Conservation (phyloP, 2,888 invertebrate species). For the Diplazon laetatorius region DNA sequence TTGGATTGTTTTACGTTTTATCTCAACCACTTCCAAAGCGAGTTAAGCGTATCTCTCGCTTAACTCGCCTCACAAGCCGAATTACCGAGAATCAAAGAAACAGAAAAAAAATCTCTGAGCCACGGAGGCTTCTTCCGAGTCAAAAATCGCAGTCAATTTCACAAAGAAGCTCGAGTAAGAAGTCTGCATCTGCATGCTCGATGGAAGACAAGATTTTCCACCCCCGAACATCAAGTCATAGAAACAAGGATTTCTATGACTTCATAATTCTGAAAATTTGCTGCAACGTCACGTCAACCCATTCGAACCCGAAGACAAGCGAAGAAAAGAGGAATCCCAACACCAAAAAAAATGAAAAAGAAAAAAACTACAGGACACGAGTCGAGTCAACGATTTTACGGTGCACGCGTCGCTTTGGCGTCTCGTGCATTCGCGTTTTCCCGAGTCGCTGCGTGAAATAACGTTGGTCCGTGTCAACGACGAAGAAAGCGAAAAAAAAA, state of each 20-base stretch:
- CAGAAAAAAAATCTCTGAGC: conserved; percentile 48
- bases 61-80: conserved; percentile 24
- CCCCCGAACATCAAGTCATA: too few species aligned
- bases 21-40: conserved; percentile 42
- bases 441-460: too few species aligned
- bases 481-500: conserved; percentile 19
- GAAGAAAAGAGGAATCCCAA: too few species aligned
- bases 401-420: conserved; percentile 11
- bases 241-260: too few species aligned
- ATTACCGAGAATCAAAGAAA: conserved; percentile 6
- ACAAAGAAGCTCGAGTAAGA: conserved; percentile 67
- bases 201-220: neutral
- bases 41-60: conserved; percentile 26
- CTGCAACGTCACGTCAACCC: too few species aligned
- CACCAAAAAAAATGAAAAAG: conserved; percentile 33
- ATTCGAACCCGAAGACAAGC: too few species aligned
- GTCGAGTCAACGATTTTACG: conserved; percentile 4
- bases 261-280: too few species aligned
- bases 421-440: too few species aligned
- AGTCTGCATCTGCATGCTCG: conserved; percentile 66
- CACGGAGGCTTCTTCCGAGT: conserved; percentile 68
- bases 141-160: conserved; percentile 72
- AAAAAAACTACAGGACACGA: neutral
- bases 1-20: conserved; percentile 47
- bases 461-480: conserved; percentile 8